Evolutionary conservation across 2,888 invertebrate species (phyloP).

Genomic region (Panorpa germanica): DNA sequence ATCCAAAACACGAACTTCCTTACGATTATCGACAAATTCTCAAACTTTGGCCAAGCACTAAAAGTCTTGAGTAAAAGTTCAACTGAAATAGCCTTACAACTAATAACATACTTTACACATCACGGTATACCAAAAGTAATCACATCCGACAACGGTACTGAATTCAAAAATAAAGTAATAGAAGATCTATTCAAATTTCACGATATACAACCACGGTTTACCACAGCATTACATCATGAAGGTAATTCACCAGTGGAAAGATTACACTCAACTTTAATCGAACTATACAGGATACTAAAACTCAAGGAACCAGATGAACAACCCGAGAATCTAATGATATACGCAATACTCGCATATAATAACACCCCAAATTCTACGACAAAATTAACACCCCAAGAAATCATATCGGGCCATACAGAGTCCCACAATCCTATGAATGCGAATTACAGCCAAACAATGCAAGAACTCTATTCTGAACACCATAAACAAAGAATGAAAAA

Average conservation of each 20-base stretch:
- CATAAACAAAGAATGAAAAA: no score
- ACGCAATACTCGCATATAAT: no score
- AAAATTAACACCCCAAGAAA: no score
- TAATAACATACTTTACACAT: constrained; percentile 7
- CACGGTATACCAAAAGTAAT: constrained; percentile 9
- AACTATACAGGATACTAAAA: no score
- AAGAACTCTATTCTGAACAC: no score
- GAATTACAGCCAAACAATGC: no score
- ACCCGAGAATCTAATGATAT: no score
- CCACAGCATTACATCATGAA: background rate
- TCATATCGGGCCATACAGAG: no score
- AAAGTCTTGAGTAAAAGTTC: constrained; percentile 11
- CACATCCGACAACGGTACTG: constrained; percentile 8
- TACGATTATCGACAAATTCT: constrained; percentile 14
- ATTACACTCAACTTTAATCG: background rate
- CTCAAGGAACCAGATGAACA: no score
- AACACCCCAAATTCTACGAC: no score
- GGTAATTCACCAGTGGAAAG: background rate
- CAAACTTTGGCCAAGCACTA: constrained; percentile 13
- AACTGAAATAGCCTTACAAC: constrained; percentile 9
- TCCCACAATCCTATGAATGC: no score
- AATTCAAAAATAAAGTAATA: no score
- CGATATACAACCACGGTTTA: background rate
- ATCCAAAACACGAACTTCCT: constrained; percentile 12
- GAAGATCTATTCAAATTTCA: background rate